Base-by-base conservation (phyloP, 2,797 vertebrate genomes). In the Cetoscarus ocellatus region DNA sequence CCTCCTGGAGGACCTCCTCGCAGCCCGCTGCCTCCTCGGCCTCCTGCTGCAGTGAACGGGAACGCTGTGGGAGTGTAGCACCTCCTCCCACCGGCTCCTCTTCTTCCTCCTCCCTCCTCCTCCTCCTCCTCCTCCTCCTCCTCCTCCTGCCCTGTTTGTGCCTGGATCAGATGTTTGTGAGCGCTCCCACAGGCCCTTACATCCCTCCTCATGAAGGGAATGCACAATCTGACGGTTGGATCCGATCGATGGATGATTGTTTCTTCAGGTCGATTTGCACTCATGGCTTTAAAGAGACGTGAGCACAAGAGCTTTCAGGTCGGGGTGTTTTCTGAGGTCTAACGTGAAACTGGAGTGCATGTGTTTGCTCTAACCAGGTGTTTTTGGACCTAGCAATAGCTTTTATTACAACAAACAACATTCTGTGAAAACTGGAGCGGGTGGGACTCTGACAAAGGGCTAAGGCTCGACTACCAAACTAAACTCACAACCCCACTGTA, bases 1-100 rank as follows among this genome's bases (percentile, higher is more conserved):
- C 50, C 68, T 44, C 38, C 70, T 0, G 45, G 43, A 0, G 88
- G 76, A 18, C 56, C 91, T 35, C 77, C 84, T 8, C 89, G 79
- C 61, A 80, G 86, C 51, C 84, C 89, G 6, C 62, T 66, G 9
- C 80, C 74, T 18, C 69, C 38, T 0, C 90, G 82, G 42, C 87
- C 84, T n/a, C 81, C 67, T 1, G 84, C 90, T 35, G 91, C 93
- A 72, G 70, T 80, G 52, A 96, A 96, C 69, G 93, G 92, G 70
- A 95, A 77, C 4, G 86, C 91, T 2, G 88, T 94, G 55, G 88
- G 82, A 4, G 93, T 91, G 79, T 93, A 93, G 66, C 60, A 3
- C 38, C 48, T 6, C 15, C 40, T 13, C 39, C 3, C 39, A 27
- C 27, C 27, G 4, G n/a, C n/a, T n/a, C n/a, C n/a, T n/a, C n/a